Conservation (phyloP, 2,797 vertebrate genomes). For the Vultur gryphus region DNA sequence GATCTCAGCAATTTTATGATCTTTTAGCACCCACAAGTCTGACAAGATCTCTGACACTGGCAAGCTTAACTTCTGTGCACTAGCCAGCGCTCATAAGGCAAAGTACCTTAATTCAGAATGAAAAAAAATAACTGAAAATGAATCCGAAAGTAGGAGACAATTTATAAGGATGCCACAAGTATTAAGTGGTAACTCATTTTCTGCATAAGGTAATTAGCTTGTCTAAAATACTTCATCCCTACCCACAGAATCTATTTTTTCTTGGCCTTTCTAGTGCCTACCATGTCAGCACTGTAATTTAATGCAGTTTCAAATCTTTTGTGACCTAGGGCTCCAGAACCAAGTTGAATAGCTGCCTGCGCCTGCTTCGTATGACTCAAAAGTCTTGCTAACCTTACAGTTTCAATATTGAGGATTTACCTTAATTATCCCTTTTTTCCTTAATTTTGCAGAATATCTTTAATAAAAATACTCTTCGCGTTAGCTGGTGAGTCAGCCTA, state of each 20-base stretch:
- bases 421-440: background rate
- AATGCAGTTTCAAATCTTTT: background rate
- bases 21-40: background rate
- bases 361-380: background rate
- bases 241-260: background rate
- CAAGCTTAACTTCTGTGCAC: background rate
- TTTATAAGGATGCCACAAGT: background rate
- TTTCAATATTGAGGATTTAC: background rate
- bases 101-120: background rate
- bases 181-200: background rate
- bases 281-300: background rate
- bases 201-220: slow-evolving; percentile 9
- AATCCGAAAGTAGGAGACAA: background rate
- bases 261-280: background rate
- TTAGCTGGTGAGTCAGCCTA: background rate
- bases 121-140: rapidly evolving
- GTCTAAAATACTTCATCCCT: background rate
- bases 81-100: background rate
- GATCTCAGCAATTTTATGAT: background rate
- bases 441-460: background rate
- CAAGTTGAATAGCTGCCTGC: background rate
- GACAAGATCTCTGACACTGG: background rate
- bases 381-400: background rate
- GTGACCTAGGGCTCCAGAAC: background rate
- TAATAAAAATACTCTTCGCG: background rate